phyloP scores from a whole-genome alignment of 2,113 vertebrate genomes.

The Petrocephalus zakoni region DNA sequence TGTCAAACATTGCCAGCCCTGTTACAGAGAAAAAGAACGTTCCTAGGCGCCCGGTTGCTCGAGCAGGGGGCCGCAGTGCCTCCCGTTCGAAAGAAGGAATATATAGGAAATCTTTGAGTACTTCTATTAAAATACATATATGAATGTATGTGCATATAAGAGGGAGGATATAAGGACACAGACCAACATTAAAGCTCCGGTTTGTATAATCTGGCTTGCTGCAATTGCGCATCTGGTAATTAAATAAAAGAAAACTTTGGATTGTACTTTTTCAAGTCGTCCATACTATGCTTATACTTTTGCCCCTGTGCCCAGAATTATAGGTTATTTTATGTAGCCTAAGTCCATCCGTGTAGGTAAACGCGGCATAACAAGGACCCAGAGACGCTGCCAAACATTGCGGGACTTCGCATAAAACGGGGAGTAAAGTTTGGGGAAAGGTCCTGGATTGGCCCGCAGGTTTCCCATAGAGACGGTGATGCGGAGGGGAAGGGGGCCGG shows the following conservation, averaged over 20 bases:
- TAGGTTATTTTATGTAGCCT: not conserved
- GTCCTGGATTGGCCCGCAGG: constrained; percentile 23
- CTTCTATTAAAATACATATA: not conserved
- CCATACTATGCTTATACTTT: not conserved
- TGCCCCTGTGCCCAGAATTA: not conserved
- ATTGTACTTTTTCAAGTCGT: not conserved
- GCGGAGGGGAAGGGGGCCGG: constrained; percentile 36
- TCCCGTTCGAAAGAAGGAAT: not conserved
- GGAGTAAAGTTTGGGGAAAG: constrained; percentile 14
- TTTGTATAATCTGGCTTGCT: too few relatives aligned
- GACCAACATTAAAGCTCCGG: too few relatives aligned
- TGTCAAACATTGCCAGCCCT: constrained; percentile 25
- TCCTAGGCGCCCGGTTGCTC: not conserved
- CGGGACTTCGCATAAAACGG: not conserved
- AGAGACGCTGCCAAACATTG: not conserved
- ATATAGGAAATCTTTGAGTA: not conserved
- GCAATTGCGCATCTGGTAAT: not conserved
- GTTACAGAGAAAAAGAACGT: not conserved
- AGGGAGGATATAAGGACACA: not conserved
- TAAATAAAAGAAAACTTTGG: not conserved
- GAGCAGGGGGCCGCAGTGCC: too few relatives aligned
- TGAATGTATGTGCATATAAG: not conserved
- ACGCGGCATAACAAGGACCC: too few relatives aligned
- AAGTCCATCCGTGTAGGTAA: not conserved
- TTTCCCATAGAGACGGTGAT: constrained; percentile 35